Conservation (phyloP, 2,113 vertebrate genomes). For the Nibea coibor region DNA sequence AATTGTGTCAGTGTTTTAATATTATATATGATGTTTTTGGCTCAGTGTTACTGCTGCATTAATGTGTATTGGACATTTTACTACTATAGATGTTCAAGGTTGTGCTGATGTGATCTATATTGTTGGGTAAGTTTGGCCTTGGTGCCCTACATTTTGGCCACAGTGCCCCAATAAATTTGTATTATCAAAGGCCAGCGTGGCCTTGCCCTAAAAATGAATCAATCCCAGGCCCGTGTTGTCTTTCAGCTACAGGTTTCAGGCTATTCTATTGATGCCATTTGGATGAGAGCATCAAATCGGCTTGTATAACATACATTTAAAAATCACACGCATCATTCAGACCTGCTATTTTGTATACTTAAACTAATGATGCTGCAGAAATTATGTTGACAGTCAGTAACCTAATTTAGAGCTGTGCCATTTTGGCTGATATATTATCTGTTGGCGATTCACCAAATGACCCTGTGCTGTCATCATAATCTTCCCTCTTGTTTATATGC, state of each 20-base stretch:
- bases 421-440: slow-evolving; percentile 41
- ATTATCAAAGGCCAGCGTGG: no score
- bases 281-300: background rate
- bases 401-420: background rate
- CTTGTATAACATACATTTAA: background rate
- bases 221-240: no score
- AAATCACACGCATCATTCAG: background rate
- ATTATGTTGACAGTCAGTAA: background rate
- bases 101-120: no score
- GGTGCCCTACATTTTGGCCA: no score
- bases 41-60: no score
- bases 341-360: background rate
- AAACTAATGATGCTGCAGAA: slow-evolving; percentile 6
- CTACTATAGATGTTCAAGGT: no score
- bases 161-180: no score
- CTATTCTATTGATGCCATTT: background rate
- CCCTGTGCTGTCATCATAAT: slow-evolving; percentile 37
- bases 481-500: slow-evolving; percentile 42
- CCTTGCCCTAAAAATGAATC: no score
- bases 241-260: background rate
- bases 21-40: no score
- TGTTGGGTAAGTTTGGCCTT: no score
- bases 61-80: no score
- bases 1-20: no score
- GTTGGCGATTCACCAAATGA: slow-evolving; percentile 38